These are phyloP conservation scores for Passerina amoena DNA, from an alignment of 2,113 vertebrate genomes.

Conservation along the genomic window DNA sequence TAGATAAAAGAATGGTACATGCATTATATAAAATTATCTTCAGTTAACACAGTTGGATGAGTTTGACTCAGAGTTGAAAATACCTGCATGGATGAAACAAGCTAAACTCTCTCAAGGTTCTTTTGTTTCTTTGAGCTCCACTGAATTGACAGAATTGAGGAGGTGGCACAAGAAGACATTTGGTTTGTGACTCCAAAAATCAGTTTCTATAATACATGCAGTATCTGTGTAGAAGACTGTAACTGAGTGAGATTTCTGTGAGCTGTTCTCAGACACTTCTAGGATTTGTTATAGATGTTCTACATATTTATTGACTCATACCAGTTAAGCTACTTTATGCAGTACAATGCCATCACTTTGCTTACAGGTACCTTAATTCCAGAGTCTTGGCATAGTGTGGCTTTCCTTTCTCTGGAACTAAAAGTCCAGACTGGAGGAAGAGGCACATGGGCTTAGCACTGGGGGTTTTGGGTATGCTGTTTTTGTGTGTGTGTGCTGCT, in stretches of 20 bases:
- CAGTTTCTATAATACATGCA: not conserved
- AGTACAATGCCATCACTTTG: not conserved
- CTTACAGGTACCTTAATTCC: not conserved
- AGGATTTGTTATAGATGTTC: not conserved
- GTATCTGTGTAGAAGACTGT: not conserved
- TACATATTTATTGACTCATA: not conserved
- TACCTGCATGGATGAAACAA: not conserved
- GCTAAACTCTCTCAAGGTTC: not conserved
- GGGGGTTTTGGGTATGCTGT: accelerated
- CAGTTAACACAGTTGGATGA: not conserved
- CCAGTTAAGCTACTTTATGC: not conserved
- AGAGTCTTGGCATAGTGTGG: not conserved
- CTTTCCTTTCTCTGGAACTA: not conserved
- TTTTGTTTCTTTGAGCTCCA: not conserved
- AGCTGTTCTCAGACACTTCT: not conserved
- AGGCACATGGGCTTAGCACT: not conserved
- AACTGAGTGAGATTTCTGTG: not conserved
- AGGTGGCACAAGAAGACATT: not conserved
- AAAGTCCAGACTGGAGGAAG: not conserved
- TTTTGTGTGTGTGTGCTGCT: not conserved
- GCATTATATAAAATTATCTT: not conserved
- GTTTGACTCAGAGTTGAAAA: not conserved
- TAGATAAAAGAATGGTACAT: not conserved
- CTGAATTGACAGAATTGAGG: not conserved
- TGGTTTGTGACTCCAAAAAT: not conserved